These are phyloP conservation scores for Drosophila maculinotata DNA, from an alignment of 2,888 invertebrate genomes.

Conservation along the genomic window DNA sequence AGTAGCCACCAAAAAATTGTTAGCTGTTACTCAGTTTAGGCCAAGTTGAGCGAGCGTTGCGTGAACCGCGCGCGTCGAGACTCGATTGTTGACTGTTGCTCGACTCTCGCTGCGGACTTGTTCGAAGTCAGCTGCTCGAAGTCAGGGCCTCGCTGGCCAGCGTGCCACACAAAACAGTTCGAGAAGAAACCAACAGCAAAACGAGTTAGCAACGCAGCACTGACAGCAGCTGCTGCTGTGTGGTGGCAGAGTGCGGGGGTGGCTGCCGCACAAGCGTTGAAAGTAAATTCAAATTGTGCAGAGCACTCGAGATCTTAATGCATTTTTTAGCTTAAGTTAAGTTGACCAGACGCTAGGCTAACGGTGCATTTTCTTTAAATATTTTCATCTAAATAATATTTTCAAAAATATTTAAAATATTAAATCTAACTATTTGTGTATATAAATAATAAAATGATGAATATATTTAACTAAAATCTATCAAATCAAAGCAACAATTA, in stretches of 20 bases:
- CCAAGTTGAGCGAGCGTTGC: slow-evolving; percentile 40
- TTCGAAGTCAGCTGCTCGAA: slow-evolving; percentile 44
- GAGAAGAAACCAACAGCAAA: slow-evolving; percentile 19
- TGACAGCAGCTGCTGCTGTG: slow-evolving; percentile 22
- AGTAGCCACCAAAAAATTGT: slow-evolving; percentile 14
- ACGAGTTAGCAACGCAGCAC: slow-evolving; percentile 31
- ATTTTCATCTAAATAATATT: no score
- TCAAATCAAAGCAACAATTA: no score
- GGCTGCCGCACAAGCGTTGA: slow-evolving; percentile 26
- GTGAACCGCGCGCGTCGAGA: slow-evolving; percentile 62
- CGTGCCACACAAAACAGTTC: slow-evolving; percentile 28
- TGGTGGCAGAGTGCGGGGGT: slow-evolving; percentile 5
- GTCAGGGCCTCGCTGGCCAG: no score
- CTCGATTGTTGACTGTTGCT: slow-evolving; percentile 64
- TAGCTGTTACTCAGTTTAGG: slow-evolving; percentile 21
- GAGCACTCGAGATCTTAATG: slow-evolving; percentile 27
- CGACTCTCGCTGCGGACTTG: slow-evolving; percentile 44
- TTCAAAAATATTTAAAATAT: no score
- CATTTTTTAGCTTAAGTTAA: slow-evolving; percentile 6
- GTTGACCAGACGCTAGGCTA: no score
- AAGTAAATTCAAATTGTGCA: slow-evolving; percentile 39
- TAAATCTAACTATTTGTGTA: no score
- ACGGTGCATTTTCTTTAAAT: no score
- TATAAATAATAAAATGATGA: no score
- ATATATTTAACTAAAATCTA: no score